Base-by-base conservation (phyloP, 2,113 vertebrate genomes). In the Halichoerus grypus region DNA sequence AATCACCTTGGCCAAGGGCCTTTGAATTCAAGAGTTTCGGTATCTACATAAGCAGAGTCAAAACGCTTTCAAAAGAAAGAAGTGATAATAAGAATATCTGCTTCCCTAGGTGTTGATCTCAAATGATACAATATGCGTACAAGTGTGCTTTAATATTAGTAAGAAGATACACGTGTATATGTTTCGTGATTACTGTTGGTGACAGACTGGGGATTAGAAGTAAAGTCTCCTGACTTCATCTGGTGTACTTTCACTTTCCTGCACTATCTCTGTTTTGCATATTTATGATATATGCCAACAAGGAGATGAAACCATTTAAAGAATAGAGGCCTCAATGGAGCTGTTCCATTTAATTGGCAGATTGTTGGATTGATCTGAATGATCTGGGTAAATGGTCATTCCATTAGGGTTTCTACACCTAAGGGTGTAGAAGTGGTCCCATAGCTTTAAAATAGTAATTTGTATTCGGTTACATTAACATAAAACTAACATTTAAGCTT, bases 271-370 rank as follows among this genome's bases (percentile, higher is more conserved):
- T 93, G 74, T 89, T 88, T 96, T 94, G 7, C 7, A 8, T 94
- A 42, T 46, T 63, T 85, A 57, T 86, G 31, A 82, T 94, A 76
- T 82, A 33, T 79, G 36, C 63, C 36, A 96, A 72, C 33, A 96
- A 88, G 67, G 46, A 97, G 33, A 49, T 57, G 14, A 95, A 79
- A 55, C 31, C 55, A 85, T 96, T 74, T 95, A 65, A 96, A 79
- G 39, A 95, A 95, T 79, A 51, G 46, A 33, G 61, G 51, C 49
- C 13, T 92, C 33, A 28, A 4, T 63, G 21, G 42, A 81, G 42
- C 18, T 85, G 1, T 69, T 86, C 11, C 33, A 89, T 46, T 91
- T 59, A 80, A 71, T 33, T 97, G 49, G 86, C n/a, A 87, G 11
- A 5, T 33, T 51, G 21, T 96, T 92, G 36, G 46, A 69, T 57